Conservation (phyloP, 2,888 invertebrate genomes). For the Papilio gigon region DNA sequence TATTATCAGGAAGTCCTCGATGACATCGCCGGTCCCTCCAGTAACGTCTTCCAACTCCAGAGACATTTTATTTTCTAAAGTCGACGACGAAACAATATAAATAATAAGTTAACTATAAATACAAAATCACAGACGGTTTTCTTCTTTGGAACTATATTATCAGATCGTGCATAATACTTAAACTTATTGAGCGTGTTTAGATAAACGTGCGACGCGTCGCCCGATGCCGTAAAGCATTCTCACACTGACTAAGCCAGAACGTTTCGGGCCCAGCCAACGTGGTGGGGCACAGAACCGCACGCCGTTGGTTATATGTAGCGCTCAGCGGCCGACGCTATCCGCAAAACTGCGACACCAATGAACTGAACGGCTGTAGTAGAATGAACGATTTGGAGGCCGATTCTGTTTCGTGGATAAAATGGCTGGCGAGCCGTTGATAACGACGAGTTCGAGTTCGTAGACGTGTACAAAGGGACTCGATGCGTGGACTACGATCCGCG, state of each 20-base stretch:
- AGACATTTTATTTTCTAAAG: conserved; percentile 78
- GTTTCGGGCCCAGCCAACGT: conserved; percentile 53
- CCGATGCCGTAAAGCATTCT: conserved; percentile 56
- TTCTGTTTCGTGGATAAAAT: conserved; percentile 32
- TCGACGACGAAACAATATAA: conserved; percentile 57
- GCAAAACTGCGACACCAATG: conserved; percentile 43
- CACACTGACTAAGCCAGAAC: conserved; percentile 59
- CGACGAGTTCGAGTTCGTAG: conserved; percentile 55
- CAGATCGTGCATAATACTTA: conserved; percentile 67
- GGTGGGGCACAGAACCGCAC: conserved; percentile 59
- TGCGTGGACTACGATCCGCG: conserved; percentile 52
- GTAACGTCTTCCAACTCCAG: conserved; percentile 85
- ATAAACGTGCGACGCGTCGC: conserved; percentile 53
- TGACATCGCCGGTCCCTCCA: conserved; percentile 85
- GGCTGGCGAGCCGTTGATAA: conserved; percentile 58
- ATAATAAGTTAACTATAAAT: conserved; percentile 54
- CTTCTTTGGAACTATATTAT: conserved; percentile 69
- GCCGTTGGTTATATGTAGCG: conserved; percentile 58
- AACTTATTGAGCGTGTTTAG: conserved; percentile 60
- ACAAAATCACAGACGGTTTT: conserved; percentile 71
- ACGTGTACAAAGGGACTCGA: conserved; percentile 71
- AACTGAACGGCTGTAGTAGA: conserved; percentile 35
- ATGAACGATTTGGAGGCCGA: conserved; percentile 23
- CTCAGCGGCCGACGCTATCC: conserved; percentile 46
- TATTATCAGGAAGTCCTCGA: conserved; percentile 88